Conservation (phyloP, 2,797 vertebrate genomes). For the Pempheris klunzingeri region DNA sequence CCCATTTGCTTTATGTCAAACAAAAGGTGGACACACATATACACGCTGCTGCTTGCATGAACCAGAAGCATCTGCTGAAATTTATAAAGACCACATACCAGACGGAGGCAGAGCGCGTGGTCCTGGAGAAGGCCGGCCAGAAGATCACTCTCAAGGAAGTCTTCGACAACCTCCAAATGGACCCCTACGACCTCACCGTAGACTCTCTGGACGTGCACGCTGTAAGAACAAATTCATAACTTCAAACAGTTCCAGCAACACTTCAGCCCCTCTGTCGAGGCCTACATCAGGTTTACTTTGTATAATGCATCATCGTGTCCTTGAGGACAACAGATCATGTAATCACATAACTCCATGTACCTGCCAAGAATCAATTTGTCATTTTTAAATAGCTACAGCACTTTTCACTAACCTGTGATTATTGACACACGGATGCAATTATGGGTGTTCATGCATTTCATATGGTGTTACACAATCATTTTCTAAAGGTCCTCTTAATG, state of each 20-base stretch:
- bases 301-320: neutral
- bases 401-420: constrained; percentile 30
- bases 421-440: constrained; percentile 47
- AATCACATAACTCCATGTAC: neutral
- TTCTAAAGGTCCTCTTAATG: constrained; percentile 17
- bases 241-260: neutral
- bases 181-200: constrained; percentile 96
- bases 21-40: constrained; percentile 97
- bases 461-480: constrained; percentile 38
- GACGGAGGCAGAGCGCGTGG: constrained; percentile 88
- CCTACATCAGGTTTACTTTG: neutral
- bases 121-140: constrained; percentile 87
- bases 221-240: constrained; percentile 81
- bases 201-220: constrained; percentile 98
- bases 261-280: neutral
- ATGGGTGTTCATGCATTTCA: constrained; percentile 42
- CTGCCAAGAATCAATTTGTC: constrained; percentile 14
- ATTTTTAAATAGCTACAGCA: constrained; percentile 21
- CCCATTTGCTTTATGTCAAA: constrained; percentile 24
- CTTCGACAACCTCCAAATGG: constrained; percentile 92
- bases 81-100: constrained; percentile 95
- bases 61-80: constrained; percentile 94
- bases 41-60: constrained; percentile 98
- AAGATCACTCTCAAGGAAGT: constrained; percentile 92
- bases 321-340: constrained; percentile 6